phyloP scores from a whole-genome alignment of 2,888 invertebrate genomes.

The Galeruca laticollis region DNA sequence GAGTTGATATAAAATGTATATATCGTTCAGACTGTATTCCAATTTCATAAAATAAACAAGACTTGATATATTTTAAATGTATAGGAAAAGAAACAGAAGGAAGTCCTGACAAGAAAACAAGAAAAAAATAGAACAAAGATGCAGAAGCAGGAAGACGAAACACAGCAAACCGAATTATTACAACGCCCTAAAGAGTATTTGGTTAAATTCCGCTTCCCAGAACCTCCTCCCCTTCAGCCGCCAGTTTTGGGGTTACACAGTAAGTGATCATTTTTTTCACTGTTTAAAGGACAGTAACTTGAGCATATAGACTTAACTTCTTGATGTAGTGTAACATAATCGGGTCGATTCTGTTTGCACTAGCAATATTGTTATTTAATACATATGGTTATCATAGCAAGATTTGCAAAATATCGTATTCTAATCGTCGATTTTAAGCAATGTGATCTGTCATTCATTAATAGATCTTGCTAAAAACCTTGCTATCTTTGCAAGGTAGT shows the following conservation, averaged over 20 bases:
- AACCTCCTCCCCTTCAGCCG: conserved; percentile 95
- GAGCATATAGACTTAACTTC: not conserved
- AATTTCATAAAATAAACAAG: not conserved
- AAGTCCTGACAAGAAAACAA: conserved; percentile 89
- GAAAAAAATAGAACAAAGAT: conserved; percentile 89
- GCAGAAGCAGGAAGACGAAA: conserved; percentile 83
- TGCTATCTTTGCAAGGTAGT: no score
- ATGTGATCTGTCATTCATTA: no score
- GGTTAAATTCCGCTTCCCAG: conserved; percentile 94
- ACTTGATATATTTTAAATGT: conserved; percentile 25
- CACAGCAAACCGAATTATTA: conserved; percentile 85
- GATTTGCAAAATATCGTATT: no score
- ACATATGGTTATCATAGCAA: no score
- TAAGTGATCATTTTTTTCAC: conserved; percentile 65
- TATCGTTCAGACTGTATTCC: no score
- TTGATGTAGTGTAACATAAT: no score
- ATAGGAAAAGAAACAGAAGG: conserved; percentile 92
- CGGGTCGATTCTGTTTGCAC: no score
- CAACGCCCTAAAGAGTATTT: conserved; percentile 94
- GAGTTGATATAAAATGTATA: no score
- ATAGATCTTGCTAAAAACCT: no score
- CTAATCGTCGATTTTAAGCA: no score
- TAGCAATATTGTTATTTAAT: no score
- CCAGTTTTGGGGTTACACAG: conserved; percentile 96
- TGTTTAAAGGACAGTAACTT: no score